These are phyloP conservation scores for Rousettus madagascariensis DNA, from an alignment of 2,797 vertebrate genomes.

Conservation along the genomic window DNA sequence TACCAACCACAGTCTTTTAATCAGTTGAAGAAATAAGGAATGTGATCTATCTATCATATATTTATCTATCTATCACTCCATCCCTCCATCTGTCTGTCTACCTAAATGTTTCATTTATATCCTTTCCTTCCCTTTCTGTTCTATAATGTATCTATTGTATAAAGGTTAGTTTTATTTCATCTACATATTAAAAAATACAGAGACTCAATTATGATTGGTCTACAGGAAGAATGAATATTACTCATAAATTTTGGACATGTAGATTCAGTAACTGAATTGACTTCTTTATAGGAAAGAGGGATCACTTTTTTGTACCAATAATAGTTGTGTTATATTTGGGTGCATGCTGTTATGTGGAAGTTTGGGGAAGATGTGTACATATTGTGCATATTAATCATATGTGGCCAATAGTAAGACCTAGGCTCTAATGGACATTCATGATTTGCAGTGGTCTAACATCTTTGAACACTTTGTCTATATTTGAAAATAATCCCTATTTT, in stretches of 20 bases:
- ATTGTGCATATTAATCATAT: neutral
- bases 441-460: neutral
- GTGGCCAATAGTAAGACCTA: neutral
- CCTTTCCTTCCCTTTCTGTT: neutral
- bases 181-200: neutral
- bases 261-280: neutral
- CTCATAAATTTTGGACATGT: neutral
- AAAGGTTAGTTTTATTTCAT: neutral
- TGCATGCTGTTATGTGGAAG: neutral
- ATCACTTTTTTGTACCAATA: neutral
- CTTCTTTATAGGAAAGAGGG: neutral
- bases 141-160: neutral
- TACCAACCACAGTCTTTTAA: neutral
- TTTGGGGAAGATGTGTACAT: neutral
- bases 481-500: neutral
- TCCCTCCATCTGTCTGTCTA: neutral
- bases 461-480: neutral
- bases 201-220: neutral
- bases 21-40: neutral
- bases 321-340: neutral
- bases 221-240: neutral
- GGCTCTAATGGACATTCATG: neutral
- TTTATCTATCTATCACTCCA: neutral
- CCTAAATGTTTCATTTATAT: neutral
- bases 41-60: neutral